Base-by-base conservation (phyloP, 2,888 invertebrate species). In the Netelia virgata region DNA sequence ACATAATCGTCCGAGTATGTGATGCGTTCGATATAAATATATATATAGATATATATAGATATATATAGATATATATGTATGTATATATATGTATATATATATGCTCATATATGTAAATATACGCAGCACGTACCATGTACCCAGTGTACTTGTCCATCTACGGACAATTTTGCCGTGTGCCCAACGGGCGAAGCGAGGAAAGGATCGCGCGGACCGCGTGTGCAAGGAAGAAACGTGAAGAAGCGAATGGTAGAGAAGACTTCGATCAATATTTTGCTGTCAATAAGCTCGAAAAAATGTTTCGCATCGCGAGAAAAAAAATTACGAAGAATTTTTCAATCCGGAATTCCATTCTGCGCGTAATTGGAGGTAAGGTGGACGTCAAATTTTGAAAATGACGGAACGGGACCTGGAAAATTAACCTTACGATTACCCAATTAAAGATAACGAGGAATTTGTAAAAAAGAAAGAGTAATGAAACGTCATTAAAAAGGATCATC, bases 111-210 rank as follows among this genome's bases (percentile, higher is more conserved):
- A 64, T 53, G 53, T 47, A 43, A 41, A 74, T 47, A 78, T 59
- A 50, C 68, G n/a, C 63, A 20, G 66, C 55, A 66, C 78, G 70
- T 55, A 61, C 82, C 64, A 68, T 63, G 63, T 77, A 74, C 55
- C 36, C 14, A 14, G 83, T 72, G 9, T 43, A 14, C 61, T 47
- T 47, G 14, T 47, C 10, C 47, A 14, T 14, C 41, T 77, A 66
- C 69, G 73, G 72, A 75, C 47, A 64, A 73, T 77, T 64, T 78
- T 72, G 75, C 75, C 53, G n/a, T 79, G 79, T 82, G 85, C 82
- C 85, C 79, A 68, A n/a, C 64, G 75, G 85, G 82, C 79, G 47
- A 55, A 64, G 47, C 63, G 72, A 20, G 61, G 66, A 79, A 74
- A 79, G 66, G 61, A 82, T 82, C 78, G 74, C 50, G 53, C 20